phyloP scores from a whole-genome alignment of 2,797 vertebrate species.

The Babyrousa celebensis region DNA sequence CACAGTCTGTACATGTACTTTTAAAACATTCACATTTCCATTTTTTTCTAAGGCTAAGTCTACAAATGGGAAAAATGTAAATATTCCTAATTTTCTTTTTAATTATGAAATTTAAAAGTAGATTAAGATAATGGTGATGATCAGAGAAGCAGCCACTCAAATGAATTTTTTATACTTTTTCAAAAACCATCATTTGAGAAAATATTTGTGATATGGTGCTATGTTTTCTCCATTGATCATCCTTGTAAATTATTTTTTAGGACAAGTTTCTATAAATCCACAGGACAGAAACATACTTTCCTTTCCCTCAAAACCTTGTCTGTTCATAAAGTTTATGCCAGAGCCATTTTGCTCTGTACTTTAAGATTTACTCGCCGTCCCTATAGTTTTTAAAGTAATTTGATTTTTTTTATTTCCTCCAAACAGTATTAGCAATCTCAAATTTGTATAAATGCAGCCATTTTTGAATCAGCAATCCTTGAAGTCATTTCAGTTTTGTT shows the following conservation, averaged over 20 bases:
- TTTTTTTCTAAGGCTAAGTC: constrained; percentile 24
- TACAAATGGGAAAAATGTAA: background rate
- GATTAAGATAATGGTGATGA: background rate
- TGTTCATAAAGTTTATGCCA: background rate
- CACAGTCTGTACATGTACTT: background rate
- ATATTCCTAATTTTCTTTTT: constrained; percentile 20
- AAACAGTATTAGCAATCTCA: background rate
- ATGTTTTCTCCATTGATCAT: background rate
- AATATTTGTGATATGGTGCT: background rate
- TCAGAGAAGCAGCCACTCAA: background rate
- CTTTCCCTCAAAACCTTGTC: background rate
- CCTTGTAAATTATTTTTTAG: background rate
- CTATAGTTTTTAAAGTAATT: background rate
- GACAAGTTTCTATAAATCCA: constrained; percentile 17
- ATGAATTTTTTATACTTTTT: constrained; percentile 47
- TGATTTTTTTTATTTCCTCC: background rate
- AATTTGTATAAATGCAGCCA: background rate
- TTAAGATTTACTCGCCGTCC: constrained; percentile 22
- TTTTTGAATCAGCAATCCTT: constrained; percentile 40
- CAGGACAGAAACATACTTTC: background rate
- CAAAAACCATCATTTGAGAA: constrained; percentile 16
- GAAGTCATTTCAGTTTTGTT: constrained; percentile 43
- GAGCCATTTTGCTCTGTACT: background rate
- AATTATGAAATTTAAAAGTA: constrained; percentile 38
- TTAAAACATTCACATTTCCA: background rate